phyloP scores from a whole-genome alignment of 2,113 vertebrate species.

The Silurus asotus region DNA sequence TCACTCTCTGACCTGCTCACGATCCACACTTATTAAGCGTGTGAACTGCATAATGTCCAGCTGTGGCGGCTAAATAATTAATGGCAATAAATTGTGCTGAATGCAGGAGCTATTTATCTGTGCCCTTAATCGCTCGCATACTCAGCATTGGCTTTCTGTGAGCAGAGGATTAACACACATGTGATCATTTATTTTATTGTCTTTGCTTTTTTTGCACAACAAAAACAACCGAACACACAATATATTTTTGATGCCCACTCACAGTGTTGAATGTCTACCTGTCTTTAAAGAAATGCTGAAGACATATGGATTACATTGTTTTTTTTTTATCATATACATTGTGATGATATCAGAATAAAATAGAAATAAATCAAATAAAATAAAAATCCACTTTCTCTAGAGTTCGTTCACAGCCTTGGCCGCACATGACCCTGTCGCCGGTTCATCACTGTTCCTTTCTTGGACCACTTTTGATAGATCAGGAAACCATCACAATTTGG shows the following conservation, averaged over 20 bases:
- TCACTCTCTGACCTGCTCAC: conserved; percentile 90
- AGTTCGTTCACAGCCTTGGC: too few relatives aligned
- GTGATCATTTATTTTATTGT: background rate
- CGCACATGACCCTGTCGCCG: too few relatives aligned
- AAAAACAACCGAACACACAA: background rate
- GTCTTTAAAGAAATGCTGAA: background rate
- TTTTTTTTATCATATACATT: too few relatives aligned
- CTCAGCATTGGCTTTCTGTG: background rate
- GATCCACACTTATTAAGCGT: conserved; percentile 91
- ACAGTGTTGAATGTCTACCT: background rate
- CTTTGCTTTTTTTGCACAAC: background rate
- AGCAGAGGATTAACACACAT: conserved; percentile 10
- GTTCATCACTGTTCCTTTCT: too few relatives aligned
- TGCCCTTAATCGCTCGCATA: conserved; percentile 54
- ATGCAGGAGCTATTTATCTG: conserved; percentile 63
- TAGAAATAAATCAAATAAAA: too few relatives aligned
- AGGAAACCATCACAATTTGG: too few relatives aligned
- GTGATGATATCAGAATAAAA: too few relatives aligned
- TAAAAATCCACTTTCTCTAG: too few relatives aligned
- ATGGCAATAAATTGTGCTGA: conserved; percentile 74
- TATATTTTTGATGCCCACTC: background rate
- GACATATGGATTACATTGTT: background rate
- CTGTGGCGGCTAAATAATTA: conserved; percentile 82
- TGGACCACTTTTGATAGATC: too few relatives aligned
- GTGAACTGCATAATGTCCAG: conserved; percentile 85